These are phyloP conservation scores for Pionites leucogaster DNA, from an alignment of 2,113 vertebrate species.

Conservation along the genomic window DNA sequence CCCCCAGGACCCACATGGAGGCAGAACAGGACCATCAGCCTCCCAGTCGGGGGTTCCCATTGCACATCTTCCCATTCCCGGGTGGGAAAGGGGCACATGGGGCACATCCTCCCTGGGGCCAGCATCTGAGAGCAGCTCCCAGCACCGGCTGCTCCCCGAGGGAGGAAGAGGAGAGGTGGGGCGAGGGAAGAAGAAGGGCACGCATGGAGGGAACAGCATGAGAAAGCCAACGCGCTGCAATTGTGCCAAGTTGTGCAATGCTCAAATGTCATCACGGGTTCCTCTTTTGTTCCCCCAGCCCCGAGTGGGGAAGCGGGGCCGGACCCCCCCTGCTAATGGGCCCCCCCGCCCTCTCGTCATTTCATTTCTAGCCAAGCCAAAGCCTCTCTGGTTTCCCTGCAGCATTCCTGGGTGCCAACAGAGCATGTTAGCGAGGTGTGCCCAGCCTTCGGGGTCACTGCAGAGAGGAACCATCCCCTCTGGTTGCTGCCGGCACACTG, in stretches of 20 bases:
- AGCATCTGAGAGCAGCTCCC: not conserved
- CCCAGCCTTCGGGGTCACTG: not conserved
- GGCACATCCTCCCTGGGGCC: not conserved
- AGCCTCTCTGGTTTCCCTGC: not conserved
- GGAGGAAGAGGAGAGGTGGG: not conserved
- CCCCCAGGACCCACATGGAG: fast-evolving
- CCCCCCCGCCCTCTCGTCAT: not conserved
- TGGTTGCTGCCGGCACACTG: not conserved
- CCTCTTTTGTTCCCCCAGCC: not conserved
- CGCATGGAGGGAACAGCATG: not conserved
- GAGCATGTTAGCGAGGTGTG: not conserved
- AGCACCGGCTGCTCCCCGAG: not conserved
- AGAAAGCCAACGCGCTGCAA: not conserved
- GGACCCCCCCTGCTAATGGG: not conserved
- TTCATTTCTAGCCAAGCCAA: conserved; percentile 15
- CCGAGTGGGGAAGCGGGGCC: not conserved
- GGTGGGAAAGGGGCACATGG: not conserved
- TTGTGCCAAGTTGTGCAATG: conserved; percentile 25
- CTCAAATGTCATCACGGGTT: not conserved
- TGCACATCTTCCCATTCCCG: not conserved
- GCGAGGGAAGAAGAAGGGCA: not conserved
- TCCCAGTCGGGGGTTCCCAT: not conserved
- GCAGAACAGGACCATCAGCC: not conserved
- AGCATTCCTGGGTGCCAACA: not conserved
- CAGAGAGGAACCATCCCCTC: not conserved